Conservation (phyloP, 2,797 vertebrate genomes). For the Anguilla pacifica region DNA sequence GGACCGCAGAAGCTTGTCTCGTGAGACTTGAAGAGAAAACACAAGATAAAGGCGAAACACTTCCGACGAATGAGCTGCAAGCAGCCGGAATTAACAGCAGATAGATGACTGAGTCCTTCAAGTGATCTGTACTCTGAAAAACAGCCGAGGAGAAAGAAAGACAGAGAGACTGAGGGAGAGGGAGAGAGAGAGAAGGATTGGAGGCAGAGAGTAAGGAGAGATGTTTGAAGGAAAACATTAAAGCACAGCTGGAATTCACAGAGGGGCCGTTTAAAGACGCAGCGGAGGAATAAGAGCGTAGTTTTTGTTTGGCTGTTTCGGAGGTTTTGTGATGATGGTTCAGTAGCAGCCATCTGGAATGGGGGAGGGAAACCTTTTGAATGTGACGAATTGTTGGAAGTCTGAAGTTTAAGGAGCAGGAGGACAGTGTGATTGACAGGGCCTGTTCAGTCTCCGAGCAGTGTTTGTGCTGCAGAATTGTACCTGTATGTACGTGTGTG, state of each 20-base stretch:
- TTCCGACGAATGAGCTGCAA: neutral
- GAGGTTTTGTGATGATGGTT: neutral
- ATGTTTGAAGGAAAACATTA: neutral
- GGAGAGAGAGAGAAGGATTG: neutral
- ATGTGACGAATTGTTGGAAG: neutral
- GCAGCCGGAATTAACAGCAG: neutral
- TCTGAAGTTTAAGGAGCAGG: neutral
- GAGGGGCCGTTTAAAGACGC: neutral
- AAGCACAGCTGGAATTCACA: neutral
- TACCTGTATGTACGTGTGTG: slow-evolving; percentile 12
- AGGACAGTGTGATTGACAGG: neutral
- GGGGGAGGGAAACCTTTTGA: neutral
- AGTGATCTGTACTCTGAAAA: neutral
- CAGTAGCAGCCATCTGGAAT: neutral
- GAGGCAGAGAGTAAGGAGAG: neutral
- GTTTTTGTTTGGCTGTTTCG: neutral
- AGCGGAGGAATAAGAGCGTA: neutral
- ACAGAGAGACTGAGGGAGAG: neutral
- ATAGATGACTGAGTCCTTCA: neutral
- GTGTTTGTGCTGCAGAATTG: neutral
- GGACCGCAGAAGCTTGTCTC: neutral
- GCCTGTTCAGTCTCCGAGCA: neutral
- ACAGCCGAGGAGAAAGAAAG: neutral
- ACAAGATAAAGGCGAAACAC: neutral
- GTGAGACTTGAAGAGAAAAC: neutral